Base-by-base conservation (phyloP, 2,797 vertebrate genomes). In the Eidolon dupreanum region DNA sequence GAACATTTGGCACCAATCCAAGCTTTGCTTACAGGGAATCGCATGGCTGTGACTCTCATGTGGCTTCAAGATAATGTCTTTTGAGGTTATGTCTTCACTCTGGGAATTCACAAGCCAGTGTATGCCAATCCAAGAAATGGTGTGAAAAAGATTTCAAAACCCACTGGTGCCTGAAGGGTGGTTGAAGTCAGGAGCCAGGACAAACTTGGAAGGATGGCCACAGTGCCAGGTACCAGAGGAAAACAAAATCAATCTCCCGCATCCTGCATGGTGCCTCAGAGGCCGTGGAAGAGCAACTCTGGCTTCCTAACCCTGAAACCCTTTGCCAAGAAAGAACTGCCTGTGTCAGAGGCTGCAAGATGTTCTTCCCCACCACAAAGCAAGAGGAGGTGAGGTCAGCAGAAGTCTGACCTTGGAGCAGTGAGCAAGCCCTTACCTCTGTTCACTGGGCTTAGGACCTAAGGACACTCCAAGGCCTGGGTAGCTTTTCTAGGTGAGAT, bases 131-230 rank as follows among this genome's bases (percentile, higher is more conserved):
- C 68, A 36, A 43, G 51, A 26, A 88, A n/a, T 28, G 82, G 85
- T 26, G n/a, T 55, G n/a, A 83, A 88, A 89, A 93, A 92, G 79
- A 78, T 41, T 53, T 83, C 68, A 71, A 43, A 61, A 81, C 24
- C 63, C 16, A 43, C 24, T 53, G 20, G 1, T 78, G 46, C 38
- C 83, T 7, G 1, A 41, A 70, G 59, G 77, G 24, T 8, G 46
- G n/a, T 3, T 57, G 31, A 43, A 63, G 22, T 66, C 31, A 36
- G 59, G 70, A 55, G 70, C 55, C 65, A 92, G 70, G 53, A 53
- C 22, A 8, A 92, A 88, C 59, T 24, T n/a, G 16, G 77, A 77
- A 95, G 77, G 57, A 53, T 31, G 65, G 49, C 3, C 15, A 0
- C 2, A 3, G 68, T 75, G 24, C 36, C 33, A 41, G 63, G 78